phyloP scores from a whole-genome alignment of 1,140 invertebrate species.

The Temnothorax nylanderi region DNA sequence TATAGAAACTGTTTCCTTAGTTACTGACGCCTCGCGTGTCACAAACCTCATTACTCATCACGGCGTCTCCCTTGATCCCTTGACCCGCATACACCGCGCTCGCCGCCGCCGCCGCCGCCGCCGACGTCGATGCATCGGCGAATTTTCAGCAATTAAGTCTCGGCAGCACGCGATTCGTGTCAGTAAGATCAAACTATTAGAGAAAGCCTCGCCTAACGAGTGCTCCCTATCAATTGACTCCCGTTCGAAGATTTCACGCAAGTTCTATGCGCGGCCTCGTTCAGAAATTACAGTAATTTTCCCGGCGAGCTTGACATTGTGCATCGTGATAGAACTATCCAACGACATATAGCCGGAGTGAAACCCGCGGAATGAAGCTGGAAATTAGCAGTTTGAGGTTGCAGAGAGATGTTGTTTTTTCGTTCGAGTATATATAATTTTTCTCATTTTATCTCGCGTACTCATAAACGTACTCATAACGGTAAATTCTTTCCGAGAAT shows the following conservation, averaged over 20 bases:
- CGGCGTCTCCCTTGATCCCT: conserved; percentile 53
- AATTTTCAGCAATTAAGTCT: conserved; percentile 47
- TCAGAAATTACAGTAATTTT: conserved; percentile 37
- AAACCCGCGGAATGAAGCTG: background rate
- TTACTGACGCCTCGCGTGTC: conserved; percentile 49
- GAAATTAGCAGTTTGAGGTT: conserved; percentile 19
- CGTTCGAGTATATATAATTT: background rate
- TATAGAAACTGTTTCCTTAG: conserved; percentile 60
- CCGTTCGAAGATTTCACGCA: conserved; percentile 7
- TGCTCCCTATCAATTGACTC: background rate
- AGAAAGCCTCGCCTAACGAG: conserved; percentile 30
- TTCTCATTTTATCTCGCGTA: background rate
- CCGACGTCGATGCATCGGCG: background rate
- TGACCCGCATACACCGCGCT: conserved; percentile 34
- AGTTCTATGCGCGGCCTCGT: conserved; percentile 12
- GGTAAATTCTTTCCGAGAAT: background rate
- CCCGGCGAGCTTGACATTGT: background rate
- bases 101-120: background rate
- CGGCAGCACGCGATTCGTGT: background rate
- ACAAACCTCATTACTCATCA: conserved; percentile 61
- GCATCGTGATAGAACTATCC: conserved; percentile 8
- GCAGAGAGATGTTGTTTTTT: background rate
- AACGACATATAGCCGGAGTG: conserved; percentile 1
- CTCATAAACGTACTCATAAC: background rate
- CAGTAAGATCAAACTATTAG: conserved; percentile 17